Base-by-base conservation (phyloP, 2,797 vertebrate species). In the Manis crassicaudata region DNA sequence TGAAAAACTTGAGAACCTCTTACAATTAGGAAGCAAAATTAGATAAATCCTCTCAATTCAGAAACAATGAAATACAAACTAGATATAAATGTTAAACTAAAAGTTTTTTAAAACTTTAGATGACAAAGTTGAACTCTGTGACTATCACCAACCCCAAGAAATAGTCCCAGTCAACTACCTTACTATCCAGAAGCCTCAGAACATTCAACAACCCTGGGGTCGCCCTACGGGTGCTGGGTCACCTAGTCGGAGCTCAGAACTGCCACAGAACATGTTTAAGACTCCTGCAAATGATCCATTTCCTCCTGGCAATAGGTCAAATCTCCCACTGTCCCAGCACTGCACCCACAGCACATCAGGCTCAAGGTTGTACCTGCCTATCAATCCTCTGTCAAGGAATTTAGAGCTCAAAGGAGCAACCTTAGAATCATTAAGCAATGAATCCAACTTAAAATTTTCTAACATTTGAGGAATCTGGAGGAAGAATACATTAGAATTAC, bases 31-130 rank as follows among this genome's bases (percentile, higher is more conserved):
- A 72, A 92, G 12, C 29, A 83, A 52, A 91, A 88, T 17, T 80
- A 60, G 32, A 62, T 63, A 85, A 82, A 5, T 62, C 29, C 35
- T 60, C 68, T 92, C 50, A 83, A 89, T 50, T 93, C 27, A 92
- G n/a, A 50, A 27, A 60, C n/a, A 95, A 65, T 68, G 37, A 87
- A 96, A 90, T 40, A 72, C 63, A 79, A 82, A n/a, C 40, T 40
- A 91, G 35, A 62, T 23, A 50, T 21, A 73, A 88, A 81, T n/a
- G 37, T 43, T 67, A 35, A 4, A 76, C 27, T 85, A 12, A 29
- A 63, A 67, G 56, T 8, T n/a, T 79, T 76, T 82, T 23, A 23
- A 58, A 89, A 46, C 18, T 94, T 58, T 6, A 79, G 35, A 67
- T 73, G 52, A 89, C 43, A 82, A 90, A 72, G 52, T 37, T 80